phyloP scores from a whole-genome alignment of 2,888 invertebrate genomes.

The Apeira syringaria region DNA sequence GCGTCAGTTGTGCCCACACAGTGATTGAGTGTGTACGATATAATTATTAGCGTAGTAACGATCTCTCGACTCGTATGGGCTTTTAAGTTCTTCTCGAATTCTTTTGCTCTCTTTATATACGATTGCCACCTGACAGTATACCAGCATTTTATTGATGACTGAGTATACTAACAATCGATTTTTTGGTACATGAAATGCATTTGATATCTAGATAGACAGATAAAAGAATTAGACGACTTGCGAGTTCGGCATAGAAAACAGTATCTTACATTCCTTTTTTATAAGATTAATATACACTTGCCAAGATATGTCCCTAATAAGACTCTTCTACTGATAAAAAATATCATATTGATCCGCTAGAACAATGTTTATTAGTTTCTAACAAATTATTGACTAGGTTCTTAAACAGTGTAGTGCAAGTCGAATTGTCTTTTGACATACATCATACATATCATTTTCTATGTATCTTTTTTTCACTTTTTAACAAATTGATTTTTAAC shows the following conservation, averaged over 20 bases:
- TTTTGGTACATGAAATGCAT: constrained; percentile 11
- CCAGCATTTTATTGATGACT: constrained; percentile 23
- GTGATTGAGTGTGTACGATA: constrained; percentile 7
- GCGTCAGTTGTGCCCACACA: constrained; percentile 4
- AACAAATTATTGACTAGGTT: too few relatives aligned
- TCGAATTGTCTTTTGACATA: not conserved
- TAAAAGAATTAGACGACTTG: constrained; percentile 12
- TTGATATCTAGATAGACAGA: constrained; percentile 9
- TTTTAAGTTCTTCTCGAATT: constrained; percentile 25
- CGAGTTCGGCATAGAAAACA: constrained; percentile 18
- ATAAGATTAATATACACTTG: constrained; percentile 12
- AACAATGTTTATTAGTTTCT: too few relatives aligned
- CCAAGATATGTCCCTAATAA: too few relatives aligned
- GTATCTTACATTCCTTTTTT: constrained; percentile 15
- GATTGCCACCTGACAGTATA: constrained; percentile 16
- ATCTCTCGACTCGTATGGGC: constrained; percentile 20
- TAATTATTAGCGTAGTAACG: constrained; percentile 11
- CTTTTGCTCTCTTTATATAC: constrained; percentile 27
- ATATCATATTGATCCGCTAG: too few relatives aligned
- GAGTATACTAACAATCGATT: constrained; percentile 7
- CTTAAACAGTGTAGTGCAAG: not conserved
- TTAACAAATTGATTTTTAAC: not conserved
- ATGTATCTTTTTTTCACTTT: not conserved
- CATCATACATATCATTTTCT: not conserved
- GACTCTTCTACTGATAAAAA: too few relatives aligned